phyloP scores from a whole-genome alignment of 1,140 invertebrate species.

The Proctacanthus coquilletti region DNA sequence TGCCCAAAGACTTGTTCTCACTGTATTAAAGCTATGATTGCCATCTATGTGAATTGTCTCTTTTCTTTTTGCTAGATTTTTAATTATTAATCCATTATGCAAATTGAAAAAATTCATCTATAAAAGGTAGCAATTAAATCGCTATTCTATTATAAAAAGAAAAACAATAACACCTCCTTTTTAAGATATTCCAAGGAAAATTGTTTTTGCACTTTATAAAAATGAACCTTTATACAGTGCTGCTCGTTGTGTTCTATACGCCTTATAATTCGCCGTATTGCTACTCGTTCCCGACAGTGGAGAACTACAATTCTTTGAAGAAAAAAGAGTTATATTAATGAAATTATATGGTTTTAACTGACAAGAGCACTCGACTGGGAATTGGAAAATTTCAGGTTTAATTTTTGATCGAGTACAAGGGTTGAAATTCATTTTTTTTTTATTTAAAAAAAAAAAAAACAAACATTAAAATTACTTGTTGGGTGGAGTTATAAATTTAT shows the following conservation, averaged over 20 bases:
- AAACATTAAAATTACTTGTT: conserved; percentile 10
- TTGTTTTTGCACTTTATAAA: conserved; percentile 15
- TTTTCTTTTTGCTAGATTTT: conserved; percentile 18
- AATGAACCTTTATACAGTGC: conserved; percentile 12
- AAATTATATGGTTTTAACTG: too few species aligned
- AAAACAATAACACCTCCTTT: neutral
- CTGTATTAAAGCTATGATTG: conserved; percentile 16
- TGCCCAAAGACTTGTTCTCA: conserved; percentile 15
- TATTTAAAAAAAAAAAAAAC: too few species aligned
- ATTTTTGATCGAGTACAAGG: neutral
- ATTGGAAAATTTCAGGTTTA: too few species aligned
- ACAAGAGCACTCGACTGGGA: too few species aligned
- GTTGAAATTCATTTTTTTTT: neutral
- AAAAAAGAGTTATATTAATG: conserved; percentile 1
- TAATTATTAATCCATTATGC: conserved; percentile 12
- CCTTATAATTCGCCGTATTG: conserved; percentile 11
- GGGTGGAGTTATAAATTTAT: conserved; percentile 18
- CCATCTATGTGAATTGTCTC: conserved; percentile 23
- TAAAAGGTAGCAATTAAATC: neutral
- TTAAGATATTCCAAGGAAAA: too few species aligned
- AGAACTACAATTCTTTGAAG: conserved; percentile 12
- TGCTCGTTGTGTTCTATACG: conserved; percentile 10
- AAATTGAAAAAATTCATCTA: conserved; percentile 21
- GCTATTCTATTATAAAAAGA: neutral
- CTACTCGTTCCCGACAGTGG: conserved; percentile 15